Base-by-base conservation (phyloP, 2,797 vertebrate genomes). In the Helicolenus hilgendorfi region DNA sequence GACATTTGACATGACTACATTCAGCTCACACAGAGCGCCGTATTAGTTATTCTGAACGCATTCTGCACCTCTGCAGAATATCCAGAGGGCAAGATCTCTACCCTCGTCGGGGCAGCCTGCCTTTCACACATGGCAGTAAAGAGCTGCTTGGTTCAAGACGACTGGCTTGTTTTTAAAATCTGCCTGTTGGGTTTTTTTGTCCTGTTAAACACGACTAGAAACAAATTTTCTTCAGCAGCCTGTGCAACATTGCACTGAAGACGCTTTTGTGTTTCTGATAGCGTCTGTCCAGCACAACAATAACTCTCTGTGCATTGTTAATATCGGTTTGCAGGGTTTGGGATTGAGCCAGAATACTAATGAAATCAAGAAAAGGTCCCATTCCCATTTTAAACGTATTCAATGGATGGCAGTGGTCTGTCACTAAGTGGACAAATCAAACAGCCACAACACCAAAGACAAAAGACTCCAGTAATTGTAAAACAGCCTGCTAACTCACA, bases 31-130 rank as follows among this genome's bases (percentile, higher is more conserved):
- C 75, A 41, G 72, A 5, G 60, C 3, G 20, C 33, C 3, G 1
- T 38, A 83, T 91, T 88, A 79, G 72, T 11, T 69, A 91, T 94
- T 94, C 94, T 18, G 31, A 53, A 60, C 7, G 24, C 89, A 76
- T 88, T 70, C 75, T 81, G 63, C 77, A 65, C 20, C 5, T 3
- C 78, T 67, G 86, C 82, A 1, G 86, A 86, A 74, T 63, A 79
- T 87, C 80, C 69, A 83, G 81, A 91, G 89, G 85, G 60, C 79
- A 55, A 9, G 77, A 76, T 72, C 89, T 83, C 86, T 79, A 24
- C 58, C 91, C 84, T 79, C 65, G 3, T 11, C n/a, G 1, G 60
- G 76, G 29, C 76, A 55, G 74, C 20, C 53, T 29, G 71, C 63
- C 9, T 24, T 64, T 26, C 76, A 36, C 33, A 15, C 56, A 26